These are phyloP conservation scores for Oreamnos americanus DNA, from an alignment of 2,113 vertebrate genomes.

Conservation along the genomic window DNA sequence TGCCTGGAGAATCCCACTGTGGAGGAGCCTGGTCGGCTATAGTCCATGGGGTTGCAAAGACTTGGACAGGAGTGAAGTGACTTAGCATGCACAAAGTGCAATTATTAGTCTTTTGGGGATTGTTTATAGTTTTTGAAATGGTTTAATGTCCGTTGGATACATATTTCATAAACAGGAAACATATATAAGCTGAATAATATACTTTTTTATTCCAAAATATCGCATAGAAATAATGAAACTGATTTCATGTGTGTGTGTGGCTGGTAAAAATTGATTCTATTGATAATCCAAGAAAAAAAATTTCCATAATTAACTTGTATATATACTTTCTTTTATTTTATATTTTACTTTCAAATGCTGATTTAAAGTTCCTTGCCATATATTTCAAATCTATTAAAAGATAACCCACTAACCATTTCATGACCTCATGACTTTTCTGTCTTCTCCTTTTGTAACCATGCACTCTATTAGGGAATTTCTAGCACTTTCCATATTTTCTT, in stretches of 20 bases:
- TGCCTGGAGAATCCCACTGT: background rate
- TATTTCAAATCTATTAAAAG: background rate
- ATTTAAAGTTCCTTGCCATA: background rate
- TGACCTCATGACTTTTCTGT: too few relatives aligned
- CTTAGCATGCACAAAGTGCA: background rate
- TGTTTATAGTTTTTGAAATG: background rate
- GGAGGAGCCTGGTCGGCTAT: background rate
- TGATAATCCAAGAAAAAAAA: background rate
- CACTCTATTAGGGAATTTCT: background rate
- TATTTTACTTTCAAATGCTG: background rate
- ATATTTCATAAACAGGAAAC: background rate
- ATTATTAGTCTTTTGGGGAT: background rate
- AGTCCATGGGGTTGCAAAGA: background rate
- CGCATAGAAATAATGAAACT: background rate
- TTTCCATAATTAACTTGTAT: background rate
- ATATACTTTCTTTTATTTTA: background rate
- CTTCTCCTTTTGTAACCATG: background rate
- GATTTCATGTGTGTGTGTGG: background rate
- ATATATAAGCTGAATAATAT: background rate
- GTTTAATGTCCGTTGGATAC: background rate
- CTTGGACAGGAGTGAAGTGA: background rate
- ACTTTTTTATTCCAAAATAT: background rate
- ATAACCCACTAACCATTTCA: background rate
- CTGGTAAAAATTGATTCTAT: background rate
- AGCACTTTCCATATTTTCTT: background rate